Evolutionary conservation across 2,797 vertebrate genomes (phyloP).

Genomic region (Sylvia borin): DNA sequence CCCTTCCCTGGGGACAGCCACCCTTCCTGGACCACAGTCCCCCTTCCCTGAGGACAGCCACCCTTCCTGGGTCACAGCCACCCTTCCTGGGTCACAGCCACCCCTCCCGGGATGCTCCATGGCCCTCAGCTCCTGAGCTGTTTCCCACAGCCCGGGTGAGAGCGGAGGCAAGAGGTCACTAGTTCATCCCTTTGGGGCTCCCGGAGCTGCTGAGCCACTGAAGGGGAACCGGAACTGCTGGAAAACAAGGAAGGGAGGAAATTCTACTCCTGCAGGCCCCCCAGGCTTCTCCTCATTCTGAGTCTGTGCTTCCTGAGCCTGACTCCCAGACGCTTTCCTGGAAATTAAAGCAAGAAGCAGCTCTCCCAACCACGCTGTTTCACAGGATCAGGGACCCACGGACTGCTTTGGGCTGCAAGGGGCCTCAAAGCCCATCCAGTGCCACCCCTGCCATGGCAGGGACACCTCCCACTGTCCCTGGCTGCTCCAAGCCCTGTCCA

Average conservation of each 20-base stretch:
- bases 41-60: too few species aligned
- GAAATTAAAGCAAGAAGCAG: background rate
- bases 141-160: background rate
- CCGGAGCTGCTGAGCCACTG: background rate
- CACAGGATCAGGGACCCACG: background rate
- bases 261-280: background rate
- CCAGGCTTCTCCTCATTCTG: background rate
- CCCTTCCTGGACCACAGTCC: too few species aligned
- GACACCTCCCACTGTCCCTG: background rate
- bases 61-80: background rate
- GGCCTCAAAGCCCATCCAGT: background rate
- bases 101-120: accelerated
- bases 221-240: background rate
- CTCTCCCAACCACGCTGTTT: accelerated
- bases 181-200: background rate
- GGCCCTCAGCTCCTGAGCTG: background rate
- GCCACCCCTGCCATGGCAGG: background rate
- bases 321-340: accelerated
- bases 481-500: background rate
- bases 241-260: background rate
- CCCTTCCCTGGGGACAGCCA: too few species aligned
- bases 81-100: too few species aligned
- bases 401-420: background rate
- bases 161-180: accelerated
- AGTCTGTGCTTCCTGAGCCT: background rate